Evolutionary conservation across 2,888 invertebrate species (phyloP), one percentile per base, ranked within the genome.

Genomic region (Ophion ellenae): DNA sequence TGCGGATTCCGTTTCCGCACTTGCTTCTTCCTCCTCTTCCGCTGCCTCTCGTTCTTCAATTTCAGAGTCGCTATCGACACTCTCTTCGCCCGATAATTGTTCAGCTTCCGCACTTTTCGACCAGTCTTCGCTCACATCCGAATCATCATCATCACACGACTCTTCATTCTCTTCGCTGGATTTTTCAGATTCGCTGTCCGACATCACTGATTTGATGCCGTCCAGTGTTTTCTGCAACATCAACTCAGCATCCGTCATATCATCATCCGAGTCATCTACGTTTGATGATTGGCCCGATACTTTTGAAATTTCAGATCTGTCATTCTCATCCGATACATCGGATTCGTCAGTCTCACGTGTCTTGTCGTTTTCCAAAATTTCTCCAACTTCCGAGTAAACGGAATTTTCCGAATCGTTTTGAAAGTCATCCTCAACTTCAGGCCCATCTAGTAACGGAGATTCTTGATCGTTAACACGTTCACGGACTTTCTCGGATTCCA

Each of bases 191-290:
- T 92, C 92, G 47, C 92, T 92, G 53, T 94, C 93, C 10, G 94
- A 93, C 86, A 94, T 90, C 73, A 93, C 92, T 0, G 92, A 92
- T 86, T 93, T 93, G 28, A 94, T 93, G 77, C 92, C 90, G 63
- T 91, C 90, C 59, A 94, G 84, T n/a, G 94, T 94, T 70, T 92
- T 91, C 70, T 92, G 91, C 24, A 94, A 66, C 85, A 92, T 89
- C 59, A 93, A 87, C 85, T 94, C 94, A 1, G 92, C 93, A 32
- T 91, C 91, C 3, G 92, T 91, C 7, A 92, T 70, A 0, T 90
- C 90, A 28, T 92, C 91, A 14, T 89, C 77, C 28, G 89, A 90
- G 77, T 89, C 87, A n/a, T 81, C 9, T 28, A 28, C 70, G 7
- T 47, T 53, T 7, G 70, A 47, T 17, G 70, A 70, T 17, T 47